Base-by-base conservation (phyloP, 2,113 vertebrate genomes). In the Procavia capensis region DNA sequence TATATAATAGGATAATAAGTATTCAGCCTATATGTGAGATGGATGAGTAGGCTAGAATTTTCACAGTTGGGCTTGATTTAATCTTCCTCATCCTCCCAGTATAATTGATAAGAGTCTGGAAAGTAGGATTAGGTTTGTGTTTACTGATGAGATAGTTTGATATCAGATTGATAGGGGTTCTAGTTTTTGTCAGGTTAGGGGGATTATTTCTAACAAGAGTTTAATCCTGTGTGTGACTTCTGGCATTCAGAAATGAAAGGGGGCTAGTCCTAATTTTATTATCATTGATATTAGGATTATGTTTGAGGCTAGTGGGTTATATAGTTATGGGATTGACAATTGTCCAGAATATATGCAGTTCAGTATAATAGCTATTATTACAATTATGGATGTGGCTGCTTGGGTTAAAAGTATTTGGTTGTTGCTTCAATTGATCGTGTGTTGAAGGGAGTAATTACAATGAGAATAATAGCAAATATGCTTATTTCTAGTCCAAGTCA, bases 21-120 rank as follows among this genome's bases (percentile, higher is more conserved):
- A 98, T 97, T 96, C 98, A 98, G 0, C 97, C 97, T 0, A 97
- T 0, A 1, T 98, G 96, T 0, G 94, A 72, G 0, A 98, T 93
- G 0, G 97, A 98, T 1, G 96, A 98, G 16, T 96, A 98, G 0
- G 96, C 98, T 45, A 98, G 7, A 97, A 93, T 93, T 98, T 98
- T 31, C 95, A 81, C 1, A 95, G 10, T 11, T 98, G 97, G 0
- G 96, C 98, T 43, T 98, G 97, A 5, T 98, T 98, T 4, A 98
- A 0, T 0, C 97, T 96, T 0, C 95, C 94, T 85, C 97, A 98
- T 0, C 97, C 97, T 0, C 97, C 92, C 0, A 94, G 0, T 0
- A 96, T 0, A 0, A 84, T 27, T 0, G 94, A 98, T 0, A n/a
- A 0, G n/a, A 98, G 0, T 0, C 90, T 94, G 3, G 96, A 3